A percentile compares a stretch with the other conserved stretches of the same genome.
Evolutionary conservation across 2,797 vertebrate species (phyloP).

Genomic region (Petrocephalus schoutedeni): DNA sequence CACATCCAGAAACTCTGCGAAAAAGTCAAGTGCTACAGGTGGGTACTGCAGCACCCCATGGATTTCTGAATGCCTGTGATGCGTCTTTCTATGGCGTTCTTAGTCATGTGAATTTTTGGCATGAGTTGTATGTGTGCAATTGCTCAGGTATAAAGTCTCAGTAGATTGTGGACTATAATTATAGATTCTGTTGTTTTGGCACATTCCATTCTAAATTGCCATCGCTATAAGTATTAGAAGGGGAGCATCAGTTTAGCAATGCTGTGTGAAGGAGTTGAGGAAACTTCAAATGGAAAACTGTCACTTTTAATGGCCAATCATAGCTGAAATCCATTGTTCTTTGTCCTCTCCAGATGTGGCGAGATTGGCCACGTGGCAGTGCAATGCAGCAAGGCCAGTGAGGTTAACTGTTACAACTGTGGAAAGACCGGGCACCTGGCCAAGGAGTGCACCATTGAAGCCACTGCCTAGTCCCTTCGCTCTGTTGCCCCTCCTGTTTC

Average conservation of each 20-base stretch:
- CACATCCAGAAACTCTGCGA: slow-evolving; percentile 98
- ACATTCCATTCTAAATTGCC: background rate
- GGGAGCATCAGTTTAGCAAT: background rate
- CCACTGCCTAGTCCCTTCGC: slow-evolving; percentile 91
- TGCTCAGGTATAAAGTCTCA: background rate
- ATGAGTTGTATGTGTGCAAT: background rate
- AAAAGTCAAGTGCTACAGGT: slow-evolving; percentile 99
- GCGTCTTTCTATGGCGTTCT: background rate
- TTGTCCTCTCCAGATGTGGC: slow-evolving; percentile 74
- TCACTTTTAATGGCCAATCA: background rate
- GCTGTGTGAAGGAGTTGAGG: background rate
- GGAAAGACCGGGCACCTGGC: slow-evolving; percentile 98
- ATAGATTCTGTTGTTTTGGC: background rate
- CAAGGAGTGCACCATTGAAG: slow-evolving; percentile 96
- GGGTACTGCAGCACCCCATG: slow-evolving; percentile 16
- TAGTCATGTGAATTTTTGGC: background rate
- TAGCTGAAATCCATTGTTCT: background rate
- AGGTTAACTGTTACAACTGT: slow-evolving; percentile 99
- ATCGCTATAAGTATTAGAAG: background rate
- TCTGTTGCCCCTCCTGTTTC: slow-evolving; percentile 99
- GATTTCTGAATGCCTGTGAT: background rate
- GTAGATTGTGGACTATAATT: background rate
- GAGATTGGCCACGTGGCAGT: slow-evolving; percentile 97
- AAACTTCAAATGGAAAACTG: background rate
- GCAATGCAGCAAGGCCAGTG: slow-evolving; percentile 95